Percentiles rank a stretch among this genome's conserved stretches.
Evolutionary conservation across 2,113 vertebrate genomes (phyloP).

Genomic region (Cricetomys ansorgei): DNA sequence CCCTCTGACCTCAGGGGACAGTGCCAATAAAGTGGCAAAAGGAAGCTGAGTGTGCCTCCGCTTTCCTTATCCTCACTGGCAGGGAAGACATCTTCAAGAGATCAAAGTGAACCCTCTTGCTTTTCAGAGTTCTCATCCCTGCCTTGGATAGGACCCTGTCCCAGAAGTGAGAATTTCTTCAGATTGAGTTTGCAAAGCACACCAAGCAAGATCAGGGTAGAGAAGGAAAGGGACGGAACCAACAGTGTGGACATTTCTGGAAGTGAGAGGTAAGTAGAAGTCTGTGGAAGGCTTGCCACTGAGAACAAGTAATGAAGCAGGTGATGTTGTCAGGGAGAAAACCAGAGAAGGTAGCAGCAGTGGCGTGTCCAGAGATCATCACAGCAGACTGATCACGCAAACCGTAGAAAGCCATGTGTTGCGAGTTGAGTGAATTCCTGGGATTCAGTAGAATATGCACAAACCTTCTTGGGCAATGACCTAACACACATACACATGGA

Average conservation of each 20-base stretch:
- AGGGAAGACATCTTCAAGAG: neutral
- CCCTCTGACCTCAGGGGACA: accelerated
- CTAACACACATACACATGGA: neutral
- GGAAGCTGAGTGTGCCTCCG: accelerated
- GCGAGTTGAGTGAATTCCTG: neutral
- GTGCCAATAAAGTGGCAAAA: accelerated
- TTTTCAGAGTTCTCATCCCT: neutral
- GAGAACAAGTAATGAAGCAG: neutral
- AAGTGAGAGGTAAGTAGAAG: neutral
- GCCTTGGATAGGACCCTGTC: neutral
- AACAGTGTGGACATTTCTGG: neutral
- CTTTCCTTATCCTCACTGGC: neutral
- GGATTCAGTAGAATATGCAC: neutral
- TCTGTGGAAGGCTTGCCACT: neutral
- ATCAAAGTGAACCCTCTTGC: neutral
- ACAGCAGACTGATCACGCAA: neutral
- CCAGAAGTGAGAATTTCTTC: neutral
- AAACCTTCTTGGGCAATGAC: neutral
- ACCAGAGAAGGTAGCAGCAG: neutral
- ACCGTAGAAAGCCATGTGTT: neutral
- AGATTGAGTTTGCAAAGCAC: neutral
- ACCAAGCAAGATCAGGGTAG: neutral
- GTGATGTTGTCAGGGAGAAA: neutral
- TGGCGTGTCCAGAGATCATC: neutral
- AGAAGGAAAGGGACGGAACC: neutral